Conservation (phyloP, 2,797 vertebrate species). For the Alca torda region DNA sequence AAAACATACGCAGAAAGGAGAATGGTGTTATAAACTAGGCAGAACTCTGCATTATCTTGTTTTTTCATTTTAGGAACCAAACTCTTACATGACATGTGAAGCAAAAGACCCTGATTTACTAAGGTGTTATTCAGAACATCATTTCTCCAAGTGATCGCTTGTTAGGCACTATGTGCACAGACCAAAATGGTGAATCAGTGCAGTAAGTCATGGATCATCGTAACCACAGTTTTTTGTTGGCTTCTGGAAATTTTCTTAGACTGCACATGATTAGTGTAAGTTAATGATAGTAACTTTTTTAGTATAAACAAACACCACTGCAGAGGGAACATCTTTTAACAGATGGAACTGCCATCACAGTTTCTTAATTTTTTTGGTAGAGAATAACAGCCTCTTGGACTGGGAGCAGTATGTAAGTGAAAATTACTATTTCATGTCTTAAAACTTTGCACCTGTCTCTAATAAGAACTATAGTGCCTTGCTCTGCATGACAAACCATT, state of each 20-base stretch:
- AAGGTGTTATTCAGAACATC: neutral
- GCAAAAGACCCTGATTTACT: neutral
- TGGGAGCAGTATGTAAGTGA: neutral
- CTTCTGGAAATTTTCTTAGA: conserved; percentile 4
- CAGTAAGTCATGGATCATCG: neutral
- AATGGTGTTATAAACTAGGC: neutral
- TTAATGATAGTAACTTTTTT: neutral
- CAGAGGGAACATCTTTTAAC: neutral
- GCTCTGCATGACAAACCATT: neutral
- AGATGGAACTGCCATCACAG: neutral
- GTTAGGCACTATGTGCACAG: neutral
- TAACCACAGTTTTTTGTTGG: neutral
- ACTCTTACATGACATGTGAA: neutral
- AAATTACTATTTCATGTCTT: neutral
- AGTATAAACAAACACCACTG: neutral
- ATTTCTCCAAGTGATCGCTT: neutral
- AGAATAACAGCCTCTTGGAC: neutral
- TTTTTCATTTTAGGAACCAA: neutral
- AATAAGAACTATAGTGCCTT: neutral
- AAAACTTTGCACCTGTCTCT: neutral
- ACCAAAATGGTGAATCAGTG: neutral
- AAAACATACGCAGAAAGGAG: neutral
- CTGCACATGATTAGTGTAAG: neutral
- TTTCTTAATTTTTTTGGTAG: neutral
- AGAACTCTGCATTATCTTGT: neutral